phyloP scores from a whole-genome alignment of 2,797 vertebrate species.

The Microchirus variegatus region DNA sequence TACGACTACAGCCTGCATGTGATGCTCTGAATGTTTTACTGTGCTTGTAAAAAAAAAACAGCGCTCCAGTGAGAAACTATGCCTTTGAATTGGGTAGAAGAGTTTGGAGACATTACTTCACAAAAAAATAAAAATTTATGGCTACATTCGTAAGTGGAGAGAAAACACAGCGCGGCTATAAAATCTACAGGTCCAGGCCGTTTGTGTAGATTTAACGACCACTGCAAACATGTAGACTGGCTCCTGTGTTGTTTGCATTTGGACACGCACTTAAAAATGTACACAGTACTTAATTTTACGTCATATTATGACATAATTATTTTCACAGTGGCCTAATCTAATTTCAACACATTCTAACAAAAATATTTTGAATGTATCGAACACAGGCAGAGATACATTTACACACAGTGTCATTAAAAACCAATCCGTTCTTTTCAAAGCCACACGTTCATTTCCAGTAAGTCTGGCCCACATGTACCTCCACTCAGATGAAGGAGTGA shows the following conservation, averaged over 20 bases:
- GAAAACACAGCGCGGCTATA: conserved; percentile 41
- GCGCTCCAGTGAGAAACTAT: conserved; percentile 6
- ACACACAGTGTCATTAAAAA: too few species aligned
- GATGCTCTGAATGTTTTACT: conserved; percentile 1
- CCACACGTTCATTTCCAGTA: neutral
- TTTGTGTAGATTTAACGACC: conserved; percentile 17
- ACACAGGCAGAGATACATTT: too few species aligned
- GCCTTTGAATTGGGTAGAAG: conserved; percentile 48
- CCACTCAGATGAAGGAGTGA: conserved; percentile 41
- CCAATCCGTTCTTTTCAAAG: neutral
- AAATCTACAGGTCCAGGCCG: conserved; percentile 34
- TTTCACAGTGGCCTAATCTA: neutral
- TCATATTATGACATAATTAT: too few species aligned
- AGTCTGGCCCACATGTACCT: conserved; percentile 42
- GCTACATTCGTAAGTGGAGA: conserved; percentile 31
- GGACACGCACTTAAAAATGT: neutral
- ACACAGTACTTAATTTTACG: neutral
- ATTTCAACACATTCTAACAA: neutral
- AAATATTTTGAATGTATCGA: neutral
- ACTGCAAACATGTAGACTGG: conserved; percentile 11
- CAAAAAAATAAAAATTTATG: conserved; percentile 49
- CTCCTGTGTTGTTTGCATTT: conserved; percentile 9
- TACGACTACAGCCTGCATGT: conserved; percentile 23
- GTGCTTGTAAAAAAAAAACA: conserved; percentile 33
- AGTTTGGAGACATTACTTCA: conserved; percentile 64